Base-by-base conservation (phyloP, 1,140 invertebrate species). In the Drosophila nigromelanica region DNA sequence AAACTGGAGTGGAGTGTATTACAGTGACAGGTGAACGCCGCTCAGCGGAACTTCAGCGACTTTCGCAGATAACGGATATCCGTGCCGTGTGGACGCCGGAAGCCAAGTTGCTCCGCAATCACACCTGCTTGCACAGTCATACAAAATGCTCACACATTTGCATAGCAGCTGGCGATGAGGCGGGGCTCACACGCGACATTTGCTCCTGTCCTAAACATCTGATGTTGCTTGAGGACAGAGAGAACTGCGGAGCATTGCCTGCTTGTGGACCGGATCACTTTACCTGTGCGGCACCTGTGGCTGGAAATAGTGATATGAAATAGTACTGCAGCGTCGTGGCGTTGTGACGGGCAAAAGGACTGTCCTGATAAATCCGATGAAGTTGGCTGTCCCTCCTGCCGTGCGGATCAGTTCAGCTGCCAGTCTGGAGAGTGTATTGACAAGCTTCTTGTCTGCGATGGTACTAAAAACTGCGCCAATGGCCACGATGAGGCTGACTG, bases 311-410 rank as follows among this genome's bases (percentile, higher is more conserved):
- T 61, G 90, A 79, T 68, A 85, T 76, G 83, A 92, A 92, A 24
- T 94, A 94, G 60, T 94, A 96, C 70, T 99, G 98, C 91, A 0
- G 92, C 93, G 0, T 93, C 94, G 0, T 98, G 97, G 97, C 95
- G 93, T 78, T 94, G 68, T 78, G 92, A 92, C 37, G 90, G 90
- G 0, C 91, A 92, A 48, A 92, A 90, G 24, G 76, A 99, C 91
- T 99, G 98, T 92, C 92, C 93, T 1, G 97, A 98, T 91, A 94
- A 94, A 14, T 96, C 95, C 3, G 97, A 98, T 83, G 97, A 98
- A 92, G 92, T 94, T 2, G 94, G 94, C n/a, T 97, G 96, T 83
- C 93, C 94, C 0, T 92, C 92, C 1, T 96, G 95, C 85, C 91
- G 82, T 4, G 92, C 92, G 2, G 94, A 96, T 78, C 94, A 96